Evolutionary conservation across 2,797 vertebrate genomes (phyloP).

Genomic region (Cossypha niveicapilla): DNA sequence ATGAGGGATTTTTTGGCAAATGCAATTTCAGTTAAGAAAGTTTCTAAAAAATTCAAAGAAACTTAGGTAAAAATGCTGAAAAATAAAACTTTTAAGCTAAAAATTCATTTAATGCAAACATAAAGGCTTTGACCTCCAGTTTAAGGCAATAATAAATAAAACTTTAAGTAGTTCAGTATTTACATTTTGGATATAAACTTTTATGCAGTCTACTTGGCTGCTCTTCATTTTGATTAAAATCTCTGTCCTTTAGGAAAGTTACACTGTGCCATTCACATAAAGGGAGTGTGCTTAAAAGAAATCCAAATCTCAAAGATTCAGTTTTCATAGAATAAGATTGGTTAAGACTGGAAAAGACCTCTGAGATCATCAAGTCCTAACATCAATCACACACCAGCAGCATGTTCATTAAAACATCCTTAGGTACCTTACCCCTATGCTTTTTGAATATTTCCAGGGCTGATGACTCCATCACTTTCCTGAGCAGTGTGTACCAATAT

Average conservation of each 20-base stretch:
- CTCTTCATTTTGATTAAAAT: not conserved
- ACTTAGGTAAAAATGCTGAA: not conserved
- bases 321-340: not conserved
- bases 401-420: not conserved
- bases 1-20: not conserved
- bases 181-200: not conserved
- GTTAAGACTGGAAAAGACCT: not conserved
- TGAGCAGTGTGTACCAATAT: not conserved
- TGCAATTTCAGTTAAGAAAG: not conserved
- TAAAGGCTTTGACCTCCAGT: not conserved
- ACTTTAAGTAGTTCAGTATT: not conserved
- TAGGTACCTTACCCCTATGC: fast-evolving
- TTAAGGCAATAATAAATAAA: not conserved
- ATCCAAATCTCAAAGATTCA: not conserved
- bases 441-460: not conserved
- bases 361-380: not conserved
- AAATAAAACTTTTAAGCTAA: not conserved
- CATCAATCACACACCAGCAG: not conserved
- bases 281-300: not conserved
- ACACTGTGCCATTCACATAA: not conserved
- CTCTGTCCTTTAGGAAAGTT: not conserved
- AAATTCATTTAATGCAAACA: not conserved
- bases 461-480: not conserved
- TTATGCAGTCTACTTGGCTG: not conserved
- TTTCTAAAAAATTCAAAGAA: not conserved